phyloP scores from a whole-genome alignment of 2,888 invertebrate genomes.

The Orchestes rusci region DNA sequence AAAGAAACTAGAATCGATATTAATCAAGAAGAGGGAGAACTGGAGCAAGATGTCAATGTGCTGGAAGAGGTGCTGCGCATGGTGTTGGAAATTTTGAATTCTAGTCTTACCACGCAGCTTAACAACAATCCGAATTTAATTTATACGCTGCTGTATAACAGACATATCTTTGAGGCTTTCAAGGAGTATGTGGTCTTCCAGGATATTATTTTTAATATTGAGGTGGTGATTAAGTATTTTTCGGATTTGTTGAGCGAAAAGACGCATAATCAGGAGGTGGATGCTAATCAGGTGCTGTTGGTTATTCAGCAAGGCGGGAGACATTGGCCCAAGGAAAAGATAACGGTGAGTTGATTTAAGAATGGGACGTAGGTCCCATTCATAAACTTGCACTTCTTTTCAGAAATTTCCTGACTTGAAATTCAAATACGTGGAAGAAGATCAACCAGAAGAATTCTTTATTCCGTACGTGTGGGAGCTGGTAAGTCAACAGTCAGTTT shows the following conservation, averaged over 20 bases:
- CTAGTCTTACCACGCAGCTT: conserved; percentile 82
- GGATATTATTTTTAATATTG: conserved; percentile 91
- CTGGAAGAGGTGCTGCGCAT: conserved; percentile 76
- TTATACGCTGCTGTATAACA: conserved; percentile 91
- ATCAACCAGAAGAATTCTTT: conserved; percentile 97
- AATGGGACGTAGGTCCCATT: no score
- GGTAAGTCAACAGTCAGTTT: conserved; percentile 50
- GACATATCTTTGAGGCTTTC: conserved; percentile 80
- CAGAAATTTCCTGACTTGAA: conserved; percentile 98
- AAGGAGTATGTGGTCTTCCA: conserved; percentile 84
- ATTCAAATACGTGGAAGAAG: conserved; percentile 99
- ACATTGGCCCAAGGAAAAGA: conserved; percentile 89
- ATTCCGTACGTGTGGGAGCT: conserved; percentile 98
- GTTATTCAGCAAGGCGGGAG: conserved; percentile 87
- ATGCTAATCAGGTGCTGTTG: conserved; percentile 79
- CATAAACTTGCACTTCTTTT: no score
- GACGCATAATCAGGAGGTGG: conserved; percentile 57
- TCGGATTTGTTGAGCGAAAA: conserved; percentile 55
- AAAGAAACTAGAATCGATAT: conserved; percentile 31
- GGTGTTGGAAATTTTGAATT: conserved; percentile 96
- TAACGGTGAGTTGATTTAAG: conserved; percentile 70
- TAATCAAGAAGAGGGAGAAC: conserved; percentile 32
- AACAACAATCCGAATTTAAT: conserved; percentile 85
- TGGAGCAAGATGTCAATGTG: conserved; percentile 82
- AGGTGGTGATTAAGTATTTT: conserved; percentile 75